phyloP scores from a whole-genome alignment of 2,888 invertebrate species.

The Agapostemon virescens region DNA sequence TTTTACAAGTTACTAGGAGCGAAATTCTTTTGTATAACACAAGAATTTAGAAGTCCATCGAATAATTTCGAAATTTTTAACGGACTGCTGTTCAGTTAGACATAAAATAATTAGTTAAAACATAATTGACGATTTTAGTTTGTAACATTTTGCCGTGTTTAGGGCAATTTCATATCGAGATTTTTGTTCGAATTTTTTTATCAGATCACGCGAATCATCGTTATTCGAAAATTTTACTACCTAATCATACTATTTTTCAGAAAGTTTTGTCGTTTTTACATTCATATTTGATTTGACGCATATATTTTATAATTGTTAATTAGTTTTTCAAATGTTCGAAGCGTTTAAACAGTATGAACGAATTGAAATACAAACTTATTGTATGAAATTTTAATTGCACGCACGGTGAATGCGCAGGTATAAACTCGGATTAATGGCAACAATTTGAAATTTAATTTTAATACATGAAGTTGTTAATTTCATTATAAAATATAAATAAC shows the following conservation, averaged over 20 bases:
- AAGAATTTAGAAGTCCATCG: background rate
- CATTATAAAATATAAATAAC: background rate
- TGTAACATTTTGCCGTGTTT: background rate
- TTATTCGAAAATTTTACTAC: background rate
- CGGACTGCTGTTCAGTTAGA: background rate
- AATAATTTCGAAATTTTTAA: background rate
- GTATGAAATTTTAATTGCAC: background rate
- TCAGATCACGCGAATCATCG: slow-evolving; percentile 2
- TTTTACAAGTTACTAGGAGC: background rate
- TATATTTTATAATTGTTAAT: background rate
- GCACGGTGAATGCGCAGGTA: background rate
- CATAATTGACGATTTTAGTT: background rate
- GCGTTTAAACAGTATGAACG: background rate
- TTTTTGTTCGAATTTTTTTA: background rate
- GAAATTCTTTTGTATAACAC: background rate
- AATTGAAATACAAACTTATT: background rate
- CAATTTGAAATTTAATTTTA: background rate
- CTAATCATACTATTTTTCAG: background rate
- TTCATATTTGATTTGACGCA: background rate
- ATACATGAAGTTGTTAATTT: background rate
- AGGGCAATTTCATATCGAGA: background rate
- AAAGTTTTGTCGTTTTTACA: background rate
- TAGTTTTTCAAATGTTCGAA: background rate
- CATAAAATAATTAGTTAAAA: background rate
- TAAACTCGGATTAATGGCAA: background rate